Conservation (phyloP, 2,797 vertebrate species). For the Microctenopoma steveboyesi region DNA sequence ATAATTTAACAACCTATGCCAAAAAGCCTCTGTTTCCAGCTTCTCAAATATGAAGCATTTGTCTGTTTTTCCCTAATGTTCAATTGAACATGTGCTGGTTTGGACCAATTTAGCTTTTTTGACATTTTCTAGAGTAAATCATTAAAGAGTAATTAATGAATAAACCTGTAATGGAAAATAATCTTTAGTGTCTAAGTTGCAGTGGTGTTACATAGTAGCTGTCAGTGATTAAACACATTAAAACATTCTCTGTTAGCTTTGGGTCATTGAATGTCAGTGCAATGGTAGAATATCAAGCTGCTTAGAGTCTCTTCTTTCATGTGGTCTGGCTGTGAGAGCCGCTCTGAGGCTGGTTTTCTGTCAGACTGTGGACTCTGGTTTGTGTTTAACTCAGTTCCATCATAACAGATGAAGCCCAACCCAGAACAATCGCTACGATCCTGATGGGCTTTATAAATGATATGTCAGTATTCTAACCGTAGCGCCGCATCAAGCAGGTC, state of each 20-base stretch:
- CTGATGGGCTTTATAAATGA: constrained; percentile 70
- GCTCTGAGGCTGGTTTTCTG: constrained; percentile 35
- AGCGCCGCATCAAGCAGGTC: constrained; percentile 51
- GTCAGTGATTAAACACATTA: not conserved
- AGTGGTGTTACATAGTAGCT: not conserved
- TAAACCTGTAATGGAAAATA: not conserved
- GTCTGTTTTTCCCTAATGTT: not conserved
- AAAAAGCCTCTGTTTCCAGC: not conserved
- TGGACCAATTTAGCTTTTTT: not conserved
- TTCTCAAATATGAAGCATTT: not conserved
- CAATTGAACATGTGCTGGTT: not conserved
- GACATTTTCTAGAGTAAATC: not conserved
- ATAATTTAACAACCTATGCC: not conserved
- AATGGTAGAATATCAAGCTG: constrained; percentile 5
- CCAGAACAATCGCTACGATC: constrained; percentile 56
- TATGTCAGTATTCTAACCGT: constrained; percentile 59
- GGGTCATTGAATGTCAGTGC: constrained; percentile 1
- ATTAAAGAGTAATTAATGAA: not conserved
- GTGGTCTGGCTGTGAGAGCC: constrained; percentile 36
- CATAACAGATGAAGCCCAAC: constrained; percentile 60
- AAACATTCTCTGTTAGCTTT: not conserved
- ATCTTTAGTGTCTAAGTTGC: not conserved
- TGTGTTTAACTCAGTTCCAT: constrained; percentile 72
- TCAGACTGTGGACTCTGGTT: constrained; percentile 65
- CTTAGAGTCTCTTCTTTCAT: constrained; percentile 32